A percentile compares a stretch with the other conserved stretches of the same genome.
These are phyloP conservation scores for Trichopoda pennipes DNA, from an alignment of 2,888 invertebrate genomes.

Conservation along the genomic window DNA sequence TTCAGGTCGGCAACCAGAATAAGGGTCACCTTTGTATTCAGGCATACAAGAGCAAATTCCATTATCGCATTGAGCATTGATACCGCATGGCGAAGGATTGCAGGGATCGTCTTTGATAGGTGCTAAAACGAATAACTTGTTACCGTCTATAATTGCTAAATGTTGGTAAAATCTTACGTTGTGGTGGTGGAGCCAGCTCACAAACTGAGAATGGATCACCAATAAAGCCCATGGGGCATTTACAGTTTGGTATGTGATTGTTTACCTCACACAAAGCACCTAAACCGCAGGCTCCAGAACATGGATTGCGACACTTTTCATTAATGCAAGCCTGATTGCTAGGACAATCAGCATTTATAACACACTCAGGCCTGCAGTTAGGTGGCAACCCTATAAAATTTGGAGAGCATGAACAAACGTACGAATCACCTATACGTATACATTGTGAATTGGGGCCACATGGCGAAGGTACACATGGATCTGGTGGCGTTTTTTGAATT, in stretches of 20 bases:
- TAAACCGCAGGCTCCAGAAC: slow-evolving; percentile 87
- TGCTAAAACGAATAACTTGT: slow-evolving; percentile 65
- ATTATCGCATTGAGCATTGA: slow-evolving; percentile 85
- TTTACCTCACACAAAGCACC: slow-evolving; percentile 85
- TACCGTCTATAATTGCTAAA: not conserved
- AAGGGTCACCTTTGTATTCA: slow-evolving; percentile 88
- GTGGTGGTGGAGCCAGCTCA: slow-evolving; percentile 82
- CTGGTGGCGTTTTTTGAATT: slow-evolving; percentile 72
- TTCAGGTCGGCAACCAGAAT: slow-evolving; percentile 89
- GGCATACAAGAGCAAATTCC: slow-evolving; percentile 80
- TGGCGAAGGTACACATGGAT: slow-evolving; percentile 85
- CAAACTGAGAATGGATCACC: slow-evolving; percentile 91
- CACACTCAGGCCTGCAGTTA: slow-evolving; percentile 88
- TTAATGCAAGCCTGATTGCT: slow-evolving; percentile 87
- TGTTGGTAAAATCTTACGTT: slow-evolving; percentile 73
- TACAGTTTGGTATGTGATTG: slow-evolving; percentile 87
- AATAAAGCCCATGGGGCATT: slow-evolving; percentile 83
- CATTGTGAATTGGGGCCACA: slow-evolving; percentile 86
- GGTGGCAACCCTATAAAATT: slow-evolving; percentile 86
- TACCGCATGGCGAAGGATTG: slow-evolving; percentile 89
- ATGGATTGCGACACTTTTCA: slow-evolving; percentile 87
- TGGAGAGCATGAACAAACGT: slow-evolving; percentile 86
- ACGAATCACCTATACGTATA: slow-evolving; percentile 82
- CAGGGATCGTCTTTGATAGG: slow-evolving; percentile 83
- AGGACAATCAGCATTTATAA: slow-evolving; percentile 87